Evolutionary conservation across 2,113 vertebrate species (phyloP).

Genomic region (Carassius gibelio): DNA sequence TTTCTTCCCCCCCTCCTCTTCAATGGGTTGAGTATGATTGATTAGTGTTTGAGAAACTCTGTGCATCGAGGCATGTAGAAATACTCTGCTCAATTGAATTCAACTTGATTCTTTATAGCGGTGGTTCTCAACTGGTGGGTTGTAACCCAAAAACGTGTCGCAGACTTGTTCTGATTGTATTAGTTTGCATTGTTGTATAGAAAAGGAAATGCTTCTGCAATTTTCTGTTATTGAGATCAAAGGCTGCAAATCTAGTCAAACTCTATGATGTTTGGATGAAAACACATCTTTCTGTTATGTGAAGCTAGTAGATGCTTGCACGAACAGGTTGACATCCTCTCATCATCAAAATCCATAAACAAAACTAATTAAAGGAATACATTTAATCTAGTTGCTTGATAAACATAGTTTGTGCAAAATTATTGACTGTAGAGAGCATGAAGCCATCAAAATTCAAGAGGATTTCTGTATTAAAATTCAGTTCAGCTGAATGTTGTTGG

Average conservation of each 20-base stretch:
- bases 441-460: conserved; percentile 1
- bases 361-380: not conserved
- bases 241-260: not conserved
- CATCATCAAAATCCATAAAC: not conserved
- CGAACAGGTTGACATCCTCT: not conserved
- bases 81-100: conserved; percentile 15
- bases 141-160: not conserved
- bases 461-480: not conserved
- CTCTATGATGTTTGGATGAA: not conserved
- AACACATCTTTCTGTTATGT: not conserved
- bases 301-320: not conserved
- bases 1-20: not conserved
- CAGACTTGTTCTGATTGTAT: not conserved
- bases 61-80: conserved; percentile 20
- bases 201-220: not conserved
- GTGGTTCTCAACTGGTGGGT: conserved; percentile 9
- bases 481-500: not conserved
- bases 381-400: not conserved
- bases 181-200: not conserved
- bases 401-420: not conserved
- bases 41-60: conserved; percentile 13
- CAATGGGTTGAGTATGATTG: conserved; percentile 7
- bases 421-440: not conserved
- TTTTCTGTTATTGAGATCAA: not conserved
- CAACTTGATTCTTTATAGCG: not conserved